A percentile compares a stretch with the other conserved stretches of the same genome.
Conservation (phyloP, 2,797 vertebrate species). For the Phrynocephalus vlangalii region DNA sequence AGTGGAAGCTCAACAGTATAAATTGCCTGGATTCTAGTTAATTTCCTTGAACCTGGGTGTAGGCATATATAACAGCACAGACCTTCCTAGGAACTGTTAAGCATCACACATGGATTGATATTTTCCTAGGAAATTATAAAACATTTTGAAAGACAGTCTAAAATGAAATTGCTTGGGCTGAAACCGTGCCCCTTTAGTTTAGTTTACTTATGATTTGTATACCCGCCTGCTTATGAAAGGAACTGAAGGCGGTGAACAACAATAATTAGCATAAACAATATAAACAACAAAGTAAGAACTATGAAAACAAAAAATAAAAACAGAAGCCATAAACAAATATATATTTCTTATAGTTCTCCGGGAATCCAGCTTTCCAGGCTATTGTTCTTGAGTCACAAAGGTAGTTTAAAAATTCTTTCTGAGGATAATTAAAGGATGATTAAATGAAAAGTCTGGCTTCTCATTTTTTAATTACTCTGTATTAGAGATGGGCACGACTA, state of each 20-base stretch:
- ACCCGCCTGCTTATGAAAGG: too few relatives aligned
- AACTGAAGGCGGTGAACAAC: too few relatives aligned
- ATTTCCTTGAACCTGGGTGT: not conserved
- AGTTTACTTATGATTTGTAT: too few relatives aligned
- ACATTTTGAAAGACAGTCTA: constrained; percentile 35
- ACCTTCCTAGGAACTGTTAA: constrained; percentile 32
- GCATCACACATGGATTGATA: not conserved
- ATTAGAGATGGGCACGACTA: too few relatives aligned
- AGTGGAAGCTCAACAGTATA: too few relatives aligned
- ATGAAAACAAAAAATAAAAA: too few relatives aligned
- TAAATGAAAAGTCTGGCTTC: constrained; percentile 52
- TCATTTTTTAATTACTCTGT: constrained; percentile 67
- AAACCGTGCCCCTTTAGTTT: constrained; percentile 40
- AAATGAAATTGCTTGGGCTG: constrained; percentile 43
- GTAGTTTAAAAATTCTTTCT: constrained; percentile 63
- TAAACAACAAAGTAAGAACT: too few relatives aligned
- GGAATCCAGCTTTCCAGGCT: constrained; percentile 66
- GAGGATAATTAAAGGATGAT: constrained; percentile 47
- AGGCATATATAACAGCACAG: constrained; percentile 24
- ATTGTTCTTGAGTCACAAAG: constrained; percentile 71
- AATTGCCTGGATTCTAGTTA: not conserved
- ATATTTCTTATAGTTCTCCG: constrained; percentile 61
- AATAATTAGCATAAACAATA: too few relatives aligned
- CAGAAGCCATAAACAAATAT: too few relatives aligned
- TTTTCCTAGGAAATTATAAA: constrained; percentile 41